A percentile compares a stretch with the other conserved stretches of the same genome.
These are phyloP conservation scores for Poeciliopsis infans DNA, from an alignment of 2,797 vertebrate genomes.

Conservation along the genomic window DNA sequence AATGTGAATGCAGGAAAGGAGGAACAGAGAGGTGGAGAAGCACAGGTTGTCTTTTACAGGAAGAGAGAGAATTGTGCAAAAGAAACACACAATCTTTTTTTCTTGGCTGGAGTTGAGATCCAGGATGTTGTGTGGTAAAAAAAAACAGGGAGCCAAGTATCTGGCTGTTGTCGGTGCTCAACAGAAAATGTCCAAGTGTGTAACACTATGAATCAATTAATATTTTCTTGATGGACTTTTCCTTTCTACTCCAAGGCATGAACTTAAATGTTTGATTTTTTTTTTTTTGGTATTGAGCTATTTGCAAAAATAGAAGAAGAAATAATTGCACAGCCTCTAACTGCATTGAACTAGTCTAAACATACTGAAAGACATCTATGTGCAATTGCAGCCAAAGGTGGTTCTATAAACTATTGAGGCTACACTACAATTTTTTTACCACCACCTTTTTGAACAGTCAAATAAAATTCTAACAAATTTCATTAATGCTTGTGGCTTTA, in stretches of 20 bases:
- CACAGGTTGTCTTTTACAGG: conserved; percentile 39
- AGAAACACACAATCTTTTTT: background rate
- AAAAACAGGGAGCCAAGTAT: background rate
- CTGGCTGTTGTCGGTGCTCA: background rate
- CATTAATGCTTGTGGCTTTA: background rate
- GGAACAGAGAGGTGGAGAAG: conserved; percentile 22
- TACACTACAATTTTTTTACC: background rate
- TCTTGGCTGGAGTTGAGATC: conserved; percentile 7
- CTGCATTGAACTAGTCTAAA: background rate
- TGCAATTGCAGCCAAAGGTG: background rate
- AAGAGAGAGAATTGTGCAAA: conserved; percentile 20
- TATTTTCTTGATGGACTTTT: background rate
- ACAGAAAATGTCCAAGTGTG: no score
- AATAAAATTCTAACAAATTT: background rate
- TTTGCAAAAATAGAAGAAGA: background rate
- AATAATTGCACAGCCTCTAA: background rate
- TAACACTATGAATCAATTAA: no score
- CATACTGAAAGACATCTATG: background rate
- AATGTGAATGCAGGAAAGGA: conserved; percentile 33
- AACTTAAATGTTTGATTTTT: background rate
- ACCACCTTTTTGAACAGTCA: background rate
- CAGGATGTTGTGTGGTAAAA: background rate
- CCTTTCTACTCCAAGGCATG: background rate
- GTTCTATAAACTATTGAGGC: background rate
- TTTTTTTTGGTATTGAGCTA: background rate